Percentiles rank a stretch among this genome's conserved stretches.
These are phyloP conservation scores for Polypterus senegalus DNA, from an alignment of 2,113 vertebrate species.

Conservation along the genomic window DNA sequence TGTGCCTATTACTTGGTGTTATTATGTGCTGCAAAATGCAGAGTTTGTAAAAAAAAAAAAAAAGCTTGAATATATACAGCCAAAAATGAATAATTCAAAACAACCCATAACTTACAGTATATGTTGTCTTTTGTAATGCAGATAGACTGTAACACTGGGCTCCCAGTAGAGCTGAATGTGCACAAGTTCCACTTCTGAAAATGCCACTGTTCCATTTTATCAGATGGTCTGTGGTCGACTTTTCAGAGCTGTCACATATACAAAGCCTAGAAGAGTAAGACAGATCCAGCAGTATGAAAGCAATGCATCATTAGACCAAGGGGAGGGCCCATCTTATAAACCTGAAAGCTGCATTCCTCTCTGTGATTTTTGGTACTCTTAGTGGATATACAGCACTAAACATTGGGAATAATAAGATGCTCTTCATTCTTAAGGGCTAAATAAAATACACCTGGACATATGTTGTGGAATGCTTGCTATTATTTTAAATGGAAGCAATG, in stretches of 20 bases:
- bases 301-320: conserved; percentile 58
- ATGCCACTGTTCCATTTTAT: conserved; percentile 54
- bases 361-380: too few relatives aligned
- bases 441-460: too few relatives aligned
- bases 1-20: conserved; percentile 60
- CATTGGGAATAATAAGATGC: too few relatives aligned
- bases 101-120: conserved; percentile 63
- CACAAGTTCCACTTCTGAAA: conserved; percentile 79
- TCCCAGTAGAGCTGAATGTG: conserved; percentile 96
- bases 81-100: conserved; percentile 96
- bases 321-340: neutral
- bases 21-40: conserved; percentile 73
- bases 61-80: conserved; percentile 66
- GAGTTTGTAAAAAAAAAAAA: conserved; percentile 55
- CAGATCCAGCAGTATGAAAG: conserved; percentile 56
- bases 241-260: conserved; percentile 76
- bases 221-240: conserved; percentile 81
- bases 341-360: too few relatives aligned
- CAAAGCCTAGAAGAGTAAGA: conserved; percentile 63
- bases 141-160: conserved; percentile 68
- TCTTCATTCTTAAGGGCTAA: too few relatives aligned
- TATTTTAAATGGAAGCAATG: too few relatives aligned
- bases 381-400: too few relatives aligned
- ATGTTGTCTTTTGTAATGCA: conserved; percentile 72
- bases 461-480: too few relatives aligned